phyloP scores from a whole-genome alignment of 2,113 vertebrate genomes.

The Mormyrus lacerda region DNA sequence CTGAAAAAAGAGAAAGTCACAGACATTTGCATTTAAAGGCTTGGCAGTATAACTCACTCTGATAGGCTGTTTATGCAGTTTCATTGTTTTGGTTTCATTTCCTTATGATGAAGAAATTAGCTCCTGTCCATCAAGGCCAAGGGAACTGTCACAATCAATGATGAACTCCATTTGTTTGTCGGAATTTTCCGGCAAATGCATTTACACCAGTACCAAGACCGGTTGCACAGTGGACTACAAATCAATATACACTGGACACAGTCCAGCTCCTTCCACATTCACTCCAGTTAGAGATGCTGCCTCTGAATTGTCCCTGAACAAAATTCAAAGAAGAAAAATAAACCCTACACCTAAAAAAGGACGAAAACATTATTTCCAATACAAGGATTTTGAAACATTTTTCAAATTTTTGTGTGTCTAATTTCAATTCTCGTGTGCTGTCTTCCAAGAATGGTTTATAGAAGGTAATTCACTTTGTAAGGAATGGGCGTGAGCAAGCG shows the following conservation, averaged over 20 bases:
- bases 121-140: conserved; percentile 74
- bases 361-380: not conserved
- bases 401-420: not conserved
- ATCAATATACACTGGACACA: conserved; percentile 59
- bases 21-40: conserved; percentile 3
- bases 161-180: conserved; percentile 62
- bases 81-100: conserved; percentile 48
- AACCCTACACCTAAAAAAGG: not conserved
- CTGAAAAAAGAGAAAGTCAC: not conserved
- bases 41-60: not conserved
- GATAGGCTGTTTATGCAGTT: not conserved
- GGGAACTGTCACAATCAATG: conserved; percentile 75
- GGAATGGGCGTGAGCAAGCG: not conserved
- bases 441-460: not conserved
- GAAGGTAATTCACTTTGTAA: not conserved
- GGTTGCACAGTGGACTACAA: conserved; percentile 36
- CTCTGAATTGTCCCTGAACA: not conserved
- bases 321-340: not conserved
- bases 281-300: not conserved
- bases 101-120: conserved; percentile 64
- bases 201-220: conserved; percentile 44
- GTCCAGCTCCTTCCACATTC: conserved; percentile 49
- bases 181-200: conserved; percentile 45
- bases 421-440: not conserved
- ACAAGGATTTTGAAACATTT: not conserved